A percentile compares a stretch with the other conserved stretches of the same genome.
phyloP scores from a whole-genome alignment of 2,113 vertebrate species.

The Gyps fulvus region DNA sequence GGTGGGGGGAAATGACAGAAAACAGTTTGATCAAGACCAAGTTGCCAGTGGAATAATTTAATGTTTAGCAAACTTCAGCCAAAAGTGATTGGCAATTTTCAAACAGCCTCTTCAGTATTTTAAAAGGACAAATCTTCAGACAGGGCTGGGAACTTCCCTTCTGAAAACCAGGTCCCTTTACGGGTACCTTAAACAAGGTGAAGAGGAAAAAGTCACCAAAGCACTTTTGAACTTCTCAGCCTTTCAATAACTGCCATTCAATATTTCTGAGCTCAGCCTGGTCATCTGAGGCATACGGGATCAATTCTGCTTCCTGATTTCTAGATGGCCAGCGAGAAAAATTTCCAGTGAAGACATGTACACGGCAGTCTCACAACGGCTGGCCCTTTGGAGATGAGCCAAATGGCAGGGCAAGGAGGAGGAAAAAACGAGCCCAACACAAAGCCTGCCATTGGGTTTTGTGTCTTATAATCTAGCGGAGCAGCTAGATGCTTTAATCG shows the following conservation, averaged over 20 bases:
- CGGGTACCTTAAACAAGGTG: not conserved
- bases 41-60: not conserved
- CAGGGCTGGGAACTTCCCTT: not conserved
- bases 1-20: not conserved
- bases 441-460: not conserved
- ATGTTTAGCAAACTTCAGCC: not conserved
- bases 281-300: not conserved
- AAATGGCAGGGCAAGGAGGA: fast-evolving
- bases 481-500: not conserved
- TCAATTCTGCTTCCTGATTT: not conserved
- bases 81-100: not conserved
- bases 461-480: not conserved
- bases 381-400: not conserved
- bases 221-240: not conserved
- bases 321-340: not conserved
- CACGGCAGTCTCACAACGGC: not conserved
- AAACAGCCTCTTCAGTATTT: not conserved
- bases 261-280: not conserved
- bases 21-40: not conserved
- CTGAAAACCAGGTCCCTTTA: not conserved
- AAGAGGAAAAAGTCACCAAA: not conserved
- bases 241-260: not conserved
- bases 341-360: not conserved
- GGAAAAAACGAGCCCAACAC: not conserved
- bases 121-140: not conserved